phyloP scores from a whole-genome alignment of 2,888 invertebrate species.

The Hipparchia semele region DNA sequence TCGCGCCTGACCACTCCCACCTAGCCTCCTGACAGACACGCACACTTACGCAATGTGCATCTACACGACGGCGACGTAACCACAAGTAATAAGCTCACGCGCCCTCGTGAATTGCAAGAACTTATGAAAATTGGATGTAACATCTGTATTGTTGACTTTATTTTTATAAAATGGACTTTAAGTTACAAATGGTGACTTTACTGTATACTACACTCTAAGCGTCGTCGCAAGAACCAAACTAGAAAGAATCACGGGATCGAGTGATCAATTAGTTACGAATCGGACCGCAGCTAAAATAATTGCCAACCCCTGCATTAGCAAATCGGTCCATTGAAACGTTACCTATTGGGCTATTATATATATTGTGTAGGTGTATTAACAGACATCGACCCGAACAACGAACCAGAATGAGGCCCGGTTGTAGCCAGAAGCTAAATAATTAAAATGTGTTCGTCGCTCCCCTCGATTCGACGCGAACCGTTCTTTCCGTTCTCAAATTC shows the following conservation, averaged over 20 bases:
- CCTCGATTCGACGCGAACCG: neutral
- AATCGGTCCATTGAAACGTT: neutral
- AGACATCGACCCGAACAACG: neutral
- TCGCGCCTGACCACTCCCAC: too few relatives aligned
- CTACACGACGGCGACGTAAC: too few relatives aligned
- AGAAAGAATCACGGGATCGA: neutral
- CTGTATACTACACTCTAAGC: too few relatives aligned
- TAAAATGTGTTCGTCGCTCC: slow-evolving; percentile 3
- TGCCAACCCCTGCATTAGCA: neutral
- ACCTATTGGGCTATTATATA: neutral
- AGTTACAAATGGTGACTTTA: too few relatives aligned
- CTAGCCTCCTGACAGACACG: too few relatives aligned
- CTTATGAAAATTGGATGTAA: neutral
- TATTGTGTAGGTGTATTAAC: neutral
- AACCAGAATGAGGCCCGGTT: neutral
- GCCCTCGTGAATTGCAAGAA: too few relatives aligned
- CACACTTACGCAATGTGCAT: too few relatives aligned
- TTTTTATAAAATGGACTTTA: neutral
- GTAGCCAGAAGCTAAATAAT: slow-evolving; percentile 14
- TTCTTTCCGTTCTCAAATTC: slow-evolving; percentile 8
- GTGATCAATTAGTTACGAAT: neutral
- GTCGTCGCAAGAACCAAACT: neutral
- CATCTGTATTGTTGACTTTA: neutral
- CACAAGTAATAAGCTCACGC: too few relatives aligned
- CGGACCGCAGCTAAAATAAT: neutral